Percentiles rank a stretch among this genome's conserved stretches.
These are phyloP conservation scores for Eublepharis macularius DNA, from an alignment of 2,113 vertebrate genomes.

Conservation along the genomic window DNA sequence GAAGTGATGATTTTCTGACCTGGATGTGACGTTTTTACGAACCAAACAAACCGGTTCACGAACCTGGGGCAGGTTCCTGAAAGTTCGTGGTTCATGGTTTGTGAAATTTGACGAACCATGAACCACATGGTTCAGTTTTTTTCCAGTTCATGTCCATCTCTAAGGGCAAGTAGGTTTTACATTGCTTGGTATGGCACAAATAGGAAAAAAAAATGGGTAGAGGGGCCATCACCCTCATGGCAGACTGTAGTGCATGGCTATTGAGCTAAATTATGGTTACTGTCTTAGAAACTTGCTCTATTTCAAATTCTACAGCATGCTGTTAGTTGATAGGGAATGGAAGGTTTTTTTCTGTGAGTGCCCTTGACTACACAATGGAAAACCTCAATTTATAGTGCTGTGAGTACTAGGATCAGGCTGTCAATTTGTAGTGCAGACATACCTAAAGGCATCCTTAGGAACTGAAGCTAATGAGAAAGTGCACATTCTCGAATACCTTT, in stretches of 20 bases:
- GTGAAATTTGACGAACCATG: too few relatives aligned
- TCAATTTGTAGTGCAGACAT: not conserved
- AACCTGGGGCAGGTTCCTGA: too few relatives aligned
- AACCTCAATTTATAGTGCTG: not conserved
- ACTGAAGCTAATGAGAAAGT: slow-evolving; percentile 4
- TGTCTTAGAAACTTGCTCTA: not conserved
- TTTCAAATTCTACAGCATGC: not conserved
- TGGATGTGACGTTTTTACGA: too few relatives aligned
- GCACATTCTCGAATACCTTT: not conserved
- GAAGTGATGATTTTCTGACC: too few relatives aligned
- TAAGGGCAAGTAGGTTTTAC: not conserved
- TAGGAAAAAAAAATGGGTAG: too few relatives aligned
- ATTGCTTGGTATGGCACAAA: not conserved
- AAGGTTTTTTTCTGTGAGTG: not conserved
- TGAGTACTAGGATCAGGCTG: not conserved
- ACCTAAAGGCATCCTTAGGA: not conserved
- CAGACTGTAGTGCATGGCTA: too few relatives aligned
- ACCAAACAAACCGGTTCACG: too few relatives aligned
- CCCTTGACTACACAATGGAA: not conserved
- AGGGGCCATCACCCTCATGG: too few relatives aligned
- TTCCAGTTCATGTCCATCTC: too few relatives aligned
- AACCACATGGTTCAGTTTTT: too few relatives aligned
- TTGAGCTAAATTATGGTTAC: too few relatives aligned
- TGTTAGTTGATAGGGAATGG: not conserved
- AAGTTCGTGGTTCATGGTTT: too few relatives aligned